Percentiles rank a stretch among this genome's conserved stretches.
These are phyloP conservation scores for Apis florea DNA, from an alignment of 1,140 invertebrate genomes.

Conservation along the genomic window DNA sequence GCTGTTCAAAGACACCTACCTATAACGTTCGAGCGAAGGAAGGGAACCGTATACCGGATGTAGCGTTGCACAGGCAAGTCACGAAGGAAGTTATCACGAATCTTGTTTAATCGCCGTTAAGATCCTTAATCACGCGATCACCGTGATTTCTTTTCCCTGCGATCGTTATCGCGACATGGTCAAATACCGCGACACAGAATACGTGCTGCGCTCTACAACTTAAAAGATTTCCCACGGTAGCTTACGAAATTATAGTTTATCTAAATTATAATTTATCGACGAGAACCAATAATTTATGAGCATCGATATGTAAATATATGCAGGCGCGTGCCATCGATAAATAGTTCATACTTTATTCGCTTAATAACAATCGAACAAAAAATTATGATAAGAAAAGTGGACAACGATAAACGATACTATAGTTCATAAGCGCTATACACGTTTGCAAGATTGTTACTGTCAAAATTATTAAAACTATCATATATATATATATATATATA, in stretches of 20 bases:
- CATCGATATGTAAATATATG: background rate
- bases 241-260: slow-evolving; percentile 31
- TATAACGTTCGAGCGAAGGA: background rate
- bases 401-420: background rate
- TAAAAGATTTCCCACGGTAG: slow-evolving; percentile 56
- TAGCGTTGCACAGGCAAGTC: slow-evolving; percentile 30
- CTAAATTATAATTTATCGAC: slow-evolving; percentile 36
- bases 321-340: slow-evolving; percentile 25
- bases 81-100: slow-evolving; percentile 62
- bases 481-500: no score
- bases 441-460: no score
- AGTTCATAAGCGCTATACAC: background rate
- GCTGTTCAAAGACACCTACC: slow-evolving; percentile 38
- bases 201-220: slow-evolving; percentile 16
- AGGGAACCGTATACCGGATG: background rate
- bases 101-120: slow-evolving; percentile 56
- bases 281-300: background rate
- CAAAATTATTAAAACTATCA: no score
- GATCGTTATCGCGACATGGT: slow-evolving; percentile 63
- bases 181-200: slow-evolving; percentile 9
- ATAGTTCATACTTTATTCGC: slow-evolving; percentile 27
- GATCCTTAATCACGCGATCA: slow-evolving; percentile 62
- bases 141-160: slow-evolving; percentile 59
- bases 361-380: slow-evolving; percentile 28
- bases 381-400: background rate